A percentile compares a stretch with the other conserved stretches of the same genome.
Conservation (phyloP, 2,113 vertebrate genomes). For the Nothocercus nigrocapillus region DNA sequence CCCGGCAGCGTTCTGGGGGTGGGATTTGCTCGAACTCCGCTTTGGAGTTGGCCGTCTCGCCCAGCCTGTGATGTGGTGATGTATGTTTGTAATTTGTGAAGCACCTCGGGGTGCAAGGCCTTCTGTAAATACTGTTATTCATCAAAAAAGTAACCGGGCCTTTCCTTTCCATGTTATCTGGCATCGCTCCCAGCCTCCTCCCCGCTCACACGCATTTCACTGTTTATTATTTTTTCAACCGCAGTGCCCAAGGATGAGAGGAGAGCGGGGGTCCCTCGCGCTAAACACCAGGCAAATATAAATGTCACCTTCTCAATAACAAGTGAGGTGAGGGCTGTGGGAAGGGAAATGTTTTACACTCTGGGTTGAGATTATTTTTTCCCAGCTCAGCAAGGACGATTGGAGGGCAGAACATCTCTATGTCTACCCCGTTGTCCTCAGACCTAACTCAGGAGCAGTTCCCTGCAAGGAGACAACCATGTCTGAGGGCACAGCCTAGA, state of each 20-base stretch:
- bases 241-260: not conserved
- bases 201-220: not conserved
- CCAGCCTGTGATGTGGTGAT: not conserved
- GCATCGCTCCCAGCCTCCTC: not conserved
- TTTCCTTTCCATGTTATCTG: not conserved
- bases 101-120: conserved; percentile 44
- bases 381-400: not conserved
- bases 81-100: conserved; percentile 34
- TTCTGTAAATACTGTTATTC: conserved; percentile 36
- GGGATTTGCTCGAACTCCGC: conserved; percentile 20
- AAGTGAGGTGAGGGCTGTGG: conserved; percentile 24
- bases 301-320: conserved; percentile 19
- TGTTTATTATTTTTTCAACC: conserved; percentile 40
- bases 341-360: conserved; percentile 13
- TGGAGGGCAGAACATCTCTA: not conserved
- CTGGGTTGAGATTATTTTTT: not conserved
- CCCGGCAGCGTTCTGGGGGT: not conserved
- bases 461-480: not conserved
- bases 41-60: not conserved
- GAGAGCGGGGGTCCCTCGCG: not conserved
- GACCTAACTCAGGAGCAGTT: not conserved
- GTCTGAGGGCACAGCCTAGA: not conserved
- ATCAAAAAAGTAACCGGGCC: not conserved
- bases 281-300: not conserved
- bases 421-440: not conserved